Percentiles rank a stretch among this genome's conserved stretches.
Evolutionary conservation across 1,140 invertebrate genomes (phyloP).

Genomic region (Drosophila burlai): DNA sequence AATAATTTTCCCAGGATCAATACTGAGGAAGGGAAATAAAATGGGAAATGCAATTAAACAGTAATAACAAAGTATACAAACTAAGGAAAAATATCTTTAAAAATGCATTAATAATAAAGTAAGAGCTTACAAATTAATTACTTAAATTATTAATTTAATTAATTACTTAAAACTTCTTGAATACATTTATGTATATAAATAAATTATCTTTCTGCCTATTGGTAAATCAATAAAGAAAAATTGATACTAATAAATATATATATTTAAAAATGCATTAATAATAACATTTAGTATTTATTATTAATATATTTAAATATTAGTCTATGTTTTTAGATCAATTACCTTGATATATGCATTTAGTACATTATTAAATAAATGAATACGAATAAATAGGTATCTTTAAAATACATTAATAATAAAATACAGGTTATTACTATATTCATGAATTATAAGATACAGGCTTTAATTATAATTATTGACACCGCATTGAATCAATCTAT

Average conservation of each 20-base stretch:
- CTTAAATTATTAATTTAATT: no score
- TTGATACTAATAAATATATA: no score
- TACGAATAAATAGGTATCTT: no score
- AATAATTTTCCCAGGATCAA: conserved; percentile 8
- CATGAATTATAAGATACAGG: neutral
- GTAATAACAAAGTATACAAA: neutral
- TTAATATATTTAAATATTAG: no score
- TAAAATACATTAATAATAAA: neutral
- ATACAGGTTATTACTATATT: neutral
- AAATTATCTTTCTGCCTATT: no score
- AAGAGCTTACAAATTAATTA: no score
- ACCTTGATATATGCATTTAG: neutral
- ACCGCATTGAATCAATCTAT: no score
- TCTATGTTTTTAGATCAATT: neutral
- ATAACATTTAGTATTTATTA: no score
- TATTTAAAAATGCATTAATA: neutral
- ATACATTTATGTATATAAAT: no score
- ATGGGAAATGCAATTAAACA: conserved; percentile 1
- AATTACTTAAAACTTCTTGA: no score
- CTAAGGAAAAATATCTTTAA: neutral
- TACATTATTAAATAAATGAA: neutral
- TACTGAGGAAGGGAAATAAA: conserved; percentile 4
- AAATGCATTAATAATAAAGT: neutral
- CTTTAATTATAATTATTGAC: neutral
- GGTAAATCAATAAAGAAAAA: no score